Conservation (phyloP, 1,140 invertebrate genomes). For the Trichonephila clavata region DNA sequence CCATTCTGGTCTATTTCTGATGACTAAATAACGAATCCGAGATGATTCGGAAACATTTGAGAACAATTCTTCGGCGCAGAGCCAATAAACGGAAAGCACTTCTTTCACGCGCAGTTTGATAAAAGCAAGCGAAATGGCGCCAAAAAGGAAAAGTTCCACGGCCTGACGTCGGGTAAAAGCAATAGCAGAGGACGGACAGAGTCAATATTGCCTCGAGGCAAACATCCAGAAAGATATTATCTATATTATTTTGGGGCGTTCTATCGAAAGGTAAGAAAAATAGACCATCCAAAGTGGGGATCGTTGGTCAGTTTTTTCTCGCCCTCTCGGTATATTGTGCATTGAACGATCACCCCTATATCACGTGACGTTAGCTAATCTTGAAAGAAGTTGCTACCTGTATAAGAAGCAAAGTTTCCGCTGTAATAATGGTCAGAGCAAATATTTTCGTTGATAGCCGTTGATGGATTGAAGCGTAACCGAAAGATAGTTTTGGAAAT, state of each 20-base stretch:
- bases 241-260: background rate
- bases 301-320: background rate
- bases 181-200: background rate
- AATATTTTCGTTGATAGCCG: background rate
- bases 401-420: background rate
- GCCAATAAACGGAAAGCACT: background rate
- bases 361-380: background rate
- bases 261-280: background rate
- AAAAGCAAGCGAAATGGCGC: background rate
- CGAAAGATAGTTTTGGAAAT: no score
- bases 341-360: background rate
- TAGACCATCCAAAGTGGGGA: background rate
- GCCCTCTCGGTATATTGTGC: background rate
- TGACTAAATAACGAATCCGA: no score
- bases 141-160: background rate
- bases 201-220: slow-evolving; percentile 11
- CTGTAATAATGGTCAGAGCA: background rate
- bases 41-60: no score
- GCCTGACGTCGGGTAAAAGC: background rate
- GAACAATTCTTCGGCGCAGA: no score
- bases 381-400: background rate
- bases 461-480: no score
- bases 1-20: no score
- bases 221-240: background rate
- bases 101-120: background rate